phyloP scores from a whole-genome alignment of 2,113 vertebrate genomes.

The Tyto alba region DNA sequence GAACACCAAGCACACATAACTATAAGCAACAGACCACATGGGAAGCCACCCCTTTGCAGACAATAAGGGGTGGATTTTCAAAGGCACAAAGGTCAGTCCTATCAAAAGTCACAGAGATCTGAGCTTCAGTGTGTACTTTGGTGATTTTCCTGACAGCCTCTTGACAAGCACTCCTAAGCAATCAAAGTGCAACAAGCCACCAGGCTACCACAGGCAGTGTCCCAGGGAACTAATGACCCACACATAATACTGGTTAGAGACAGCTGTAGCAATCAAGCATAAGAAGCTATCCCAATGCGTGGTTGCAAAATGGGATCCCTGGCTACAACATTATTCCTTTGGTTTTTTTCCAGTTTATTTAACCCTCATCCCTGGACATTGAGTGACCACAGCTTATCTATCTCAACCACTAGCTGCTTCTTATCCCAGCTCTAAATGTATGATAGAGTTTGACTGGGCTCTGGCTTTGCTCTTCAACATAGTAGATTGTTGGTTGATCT shows the following conservation, averaged over 20 bases:
- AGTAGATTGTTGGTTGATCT: background rate
- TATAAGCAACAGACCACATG: background rate
- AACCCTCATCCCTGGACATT: background rate
- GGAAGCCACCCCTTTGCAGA: background rate
- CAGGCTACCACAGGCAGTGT: background rate
- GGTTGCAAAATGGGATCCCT: background rate
- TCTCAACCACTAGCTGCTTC: background rate
- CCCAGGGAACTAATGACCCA: background rate
- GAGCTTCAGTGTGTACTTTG: background rate
- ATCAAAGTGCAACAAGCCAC: background rate
- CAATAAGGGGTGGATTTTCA: background rate
- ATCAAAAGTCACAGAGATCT: background rate
- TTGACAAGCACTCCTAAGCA: background rate
- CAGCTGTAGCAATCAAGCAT: background rate
- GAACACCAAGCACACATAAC: background rate
- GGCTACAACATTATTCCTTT: background rate
- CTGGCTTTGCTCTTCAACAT: background rate
- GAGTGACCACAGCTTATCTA: background rate
- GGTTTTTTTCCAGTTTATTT: background rate
- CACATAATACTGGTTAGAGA: background rate
- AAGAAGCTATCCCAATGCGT: background rate
- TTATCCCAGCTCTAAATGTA: background rate
- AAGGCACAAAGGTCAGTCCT: background rate
- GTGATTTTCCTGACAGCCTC: background rate
- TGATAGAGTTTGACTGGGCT: background rate